These are phyloP conservation scores for Drosophila parabipectinata DNA, from an alignment of 1,140 invertebrate genomes.

Conservation along the genomic window DNA sequence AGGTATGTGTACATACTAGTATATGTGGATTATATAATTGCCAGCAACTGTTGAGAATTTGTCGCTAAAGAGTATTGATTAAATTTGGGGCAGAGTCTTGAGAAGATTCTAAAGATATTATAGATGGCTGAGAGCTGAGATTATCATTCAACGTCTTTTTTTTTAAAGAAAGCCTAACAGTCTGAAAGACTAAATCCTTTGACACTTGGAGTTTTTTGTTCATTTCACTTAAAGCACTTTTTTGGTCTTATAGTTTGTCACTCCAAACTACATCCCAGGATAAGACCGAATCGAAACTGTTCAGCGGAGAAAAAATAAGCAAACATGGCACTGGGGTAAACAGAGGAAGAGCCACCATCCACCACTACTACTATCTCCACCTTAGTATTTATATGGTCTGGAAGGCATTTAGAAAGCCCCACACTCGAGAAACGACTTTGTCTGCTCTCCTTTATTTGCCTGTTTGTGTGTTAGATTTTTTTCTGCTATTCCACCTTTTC, in stretches of 20 bases:
- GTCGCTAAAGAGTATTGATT: background rate
- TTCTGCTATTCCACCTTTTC: conserved; percentile 68
- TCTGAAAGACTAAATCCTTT: conserved; percentile 22
- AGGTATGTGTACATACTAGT: conserved; percentile 55
- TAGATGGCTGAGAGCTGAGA: no score
- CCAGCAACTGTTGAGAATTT: conserved; percentile 25
- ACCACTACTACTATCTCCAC: conserved; percentile 22
- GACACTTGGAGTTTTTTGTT: background rate
- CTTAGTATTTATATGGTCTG: conserved; percentile 26
- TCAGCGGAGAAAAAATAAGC: conserved; percentile 5
- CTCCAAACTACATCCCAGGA: conserved; percentile 11
- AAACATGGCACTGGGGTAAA: conserved; percentile 21
- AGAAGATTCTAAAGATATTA: background rate
- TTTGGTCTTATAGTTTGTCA: background rate
- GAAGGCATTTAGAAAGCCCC: conserved; percentile 47
- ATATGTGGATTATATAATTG: conserved; percentile 47
- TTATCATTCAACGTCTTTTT: no score
- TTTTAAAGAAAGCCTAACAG: no score
- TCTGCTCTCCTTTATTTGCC: background rate
- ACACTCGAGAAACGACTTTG: conserved; percentile 5
- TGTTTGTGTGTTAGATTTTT: conserved; percentile 13
- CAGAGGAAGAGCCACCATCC: conserved; percentile 30
- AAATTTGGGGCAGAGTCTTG: background rate
- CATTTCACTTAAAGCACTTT: background rate
- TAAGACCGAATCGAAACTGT: conserved; percentile 16